phyloP scores from a whole-genome alignment of 2,797 vertebrate species.

The Podargus strigoides region DNA sequence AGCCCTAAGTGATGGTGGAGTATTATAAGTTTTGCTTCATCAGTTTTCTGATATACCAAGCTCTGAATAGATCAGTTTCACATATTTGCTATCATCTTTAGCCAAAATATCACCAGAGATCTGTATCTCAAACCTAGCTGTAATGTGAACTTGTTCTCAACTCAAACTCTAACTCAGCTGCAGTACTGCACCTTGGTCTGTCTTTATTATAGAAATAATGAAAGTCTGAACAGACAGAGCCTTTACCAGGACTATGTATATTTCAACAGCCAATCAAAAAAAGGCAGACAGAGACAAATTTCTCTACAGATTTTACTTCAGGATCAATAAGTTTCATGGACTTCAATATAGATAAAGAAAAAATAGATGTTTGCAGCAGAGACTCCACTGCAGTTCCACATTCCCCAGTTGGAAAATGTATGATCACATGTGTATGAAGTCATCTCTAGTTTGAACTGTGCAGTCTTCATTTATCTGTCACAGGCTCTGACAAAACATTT shows the following conservation, averaged over 20 bases:
- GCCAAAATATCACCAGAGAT: not conserved
- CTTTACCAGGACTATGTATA: not conserved
- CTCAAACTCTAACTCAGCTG: not conserved
- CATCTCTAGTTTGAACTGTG: not conserved
- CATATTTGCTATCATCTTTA: not conserved
- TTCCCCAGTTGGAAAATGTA: not conserved
- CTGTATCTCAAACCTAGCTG: not conserved
- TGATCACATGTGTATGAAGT: not conserved
- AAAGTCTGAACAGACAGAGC: not conserved
- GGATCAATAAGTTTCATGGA: not conserved
- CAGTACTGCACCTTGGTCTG: not conserved
- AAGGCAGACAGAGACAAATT: not conserved
- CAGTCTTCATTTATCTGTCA: slow-evolving; percentile 39
- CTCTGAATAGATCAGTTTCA: not conserved
- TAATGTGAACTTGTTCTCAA: not conserved
- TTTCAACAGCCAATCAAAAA: not conserved
- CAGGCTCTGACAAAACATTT: slow-evolving; percentile 44
- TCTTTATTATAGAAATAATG: not conserved
- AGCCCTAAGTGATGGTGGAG: not conserved
- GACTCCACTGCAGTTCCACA: not conserved
- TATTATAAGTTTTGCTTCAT: not conserved
- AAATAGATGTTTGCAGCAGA: not conserved
- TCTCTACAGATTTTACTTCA: not conserved
- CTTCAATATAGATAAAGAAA: not conserved
- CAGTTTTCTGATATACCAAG: not conserved